Evolutionary conservation across 2,113 vertebrate species (phyloP).

Genomic region (Clarias macrocephalus): DNA sequence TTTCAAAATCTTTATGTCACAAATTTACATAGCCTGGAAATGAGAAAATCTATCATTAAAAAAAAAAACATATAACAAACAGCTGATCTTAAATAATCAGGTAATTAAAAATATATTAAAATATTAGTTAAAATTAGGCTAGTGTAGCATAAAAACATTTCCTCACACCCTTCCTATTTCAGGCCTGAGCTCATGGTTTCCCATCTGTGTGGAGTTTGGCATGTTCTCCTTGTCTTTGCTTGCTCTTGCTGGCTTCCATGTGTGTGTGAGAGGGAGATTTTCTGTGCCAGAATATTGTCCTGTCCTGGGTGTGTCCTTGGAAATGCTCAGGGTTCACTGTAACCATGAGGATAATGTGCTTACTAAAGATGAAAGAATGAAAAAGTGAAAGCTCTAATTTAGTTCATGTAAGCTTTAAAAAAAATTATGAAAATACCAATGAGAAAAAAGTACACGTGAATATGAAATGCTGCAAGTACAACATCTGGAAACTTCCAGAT

Average conservation of each 20-base stretch:
- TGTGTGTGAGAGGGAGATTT: not conserved
- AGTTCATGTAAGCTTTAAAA: not conserved
- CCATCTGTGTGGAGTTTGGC: not conserved
- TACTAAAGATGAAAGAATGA: not conserved
- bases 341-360: not conserved
- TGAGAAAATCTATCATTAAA: not conserved
- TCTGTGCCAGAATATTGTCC: not conserved
- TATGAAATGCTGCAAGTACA: not conserved
- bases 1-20: no score
- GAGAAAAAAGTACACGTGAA: not conserved
- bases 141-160: not conserved
- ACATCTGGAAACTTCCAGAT: not conserved
- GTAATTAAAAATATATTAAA: not conserved
- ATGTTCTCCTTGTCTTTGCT: not conserved
- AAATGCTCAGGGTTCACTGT: not conserved
- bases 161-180: not conserved
- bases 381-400: not conserved
- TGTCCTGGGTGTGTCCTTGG: not conserved
- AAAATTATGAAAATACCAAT: not conserved
- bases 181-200: not conserved
- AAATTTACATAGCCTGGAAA: not conserved
- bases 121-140: not conserved
- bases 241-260: not conserved
- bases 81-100: not conserved
- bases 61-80: not conserved